These are phyloP conservation scores for Philonicus albiceps DNA, from an alignment of 2,888 invertebrate genomes.

Conservation along the genomic window DNA sequence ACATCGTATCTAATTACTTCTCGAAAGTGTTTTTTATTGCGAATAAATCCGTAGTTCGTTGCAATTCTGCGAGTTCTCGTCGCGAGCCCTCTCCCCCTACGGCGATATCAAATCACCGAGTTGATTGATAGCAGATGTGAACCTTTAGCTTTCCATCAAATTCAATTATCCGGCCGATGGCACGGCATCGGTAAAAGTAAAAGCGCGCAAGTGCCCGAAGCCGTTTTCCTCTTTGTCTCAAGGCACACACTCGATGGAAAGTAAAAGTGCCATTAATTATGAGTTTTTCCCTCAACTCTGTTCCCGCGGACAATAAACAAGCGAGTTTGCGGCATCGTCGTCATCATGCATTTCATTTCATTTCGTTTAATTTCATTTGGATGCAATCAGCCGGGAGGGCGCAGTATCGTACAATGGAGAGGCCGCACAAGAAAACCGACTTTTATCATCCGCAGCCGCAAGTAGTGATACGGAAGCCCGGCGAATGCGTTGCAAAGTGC, in stretches of 20 bases:
- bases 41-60: background rate
- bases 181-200: background rate
- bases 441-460: background rate
- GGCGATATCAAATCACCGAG: background rate
- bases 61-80: background rate
- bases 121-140: background rate
- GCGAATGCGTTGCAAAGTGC: background rate
- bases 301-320: background rate
- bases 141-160: background rate
- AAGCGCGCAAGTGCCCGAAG: background rate
- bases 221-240: background rate
- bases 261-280: conserved; percentile 10
- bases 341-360: background rate
- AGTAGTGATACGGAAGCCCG: conserved; percentile 13
- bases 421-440: background rate
- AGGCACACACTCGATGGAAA: background rate
- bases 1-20: background rate
- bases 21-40: background rate
- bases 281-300: background rate
- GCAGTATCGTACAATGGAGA: background rate
- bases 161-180: background rate
- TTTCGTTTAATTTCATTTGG: background rate
- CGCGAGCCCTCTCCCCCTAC: background rate
- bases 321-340: background rate
- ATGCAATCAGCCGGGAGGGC: background rate